Percentiles rank a stretch among this genome's conserved stretches.
These are phyloP conservation scores for Diloba caeruleocephala DNA, from an alignment of 2,888 invertebrate genomes.

Conservation along the genomic window DNA sequence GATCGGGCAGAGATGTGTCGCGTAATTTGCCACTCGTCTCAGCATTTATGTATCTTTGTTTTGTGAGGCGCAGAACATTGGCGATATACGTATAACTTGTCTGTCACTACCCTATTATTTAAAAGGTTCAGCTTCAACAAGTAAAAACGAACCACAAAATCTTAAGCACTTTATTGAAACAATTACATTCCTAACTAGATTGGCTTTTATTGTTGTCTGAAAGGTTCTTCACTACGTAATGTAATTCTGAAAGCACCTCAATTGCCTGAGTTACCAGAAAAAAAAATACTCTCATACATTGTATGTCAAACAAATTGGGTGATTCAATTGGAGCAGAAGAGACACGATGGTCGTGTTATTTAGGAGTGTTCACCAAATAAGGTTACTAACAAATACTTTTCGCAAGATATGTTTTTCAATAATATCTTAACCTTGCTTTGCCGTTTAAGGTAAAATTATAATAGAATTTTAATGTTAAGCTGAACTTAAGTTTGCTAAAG, in stretches of 20 bases:
- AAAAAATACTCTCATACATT: slow-evolving; percentile 17
- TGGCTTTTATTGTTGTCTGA: not conserved
- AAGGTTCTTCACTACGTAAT: slow-evolving; percentile 7
- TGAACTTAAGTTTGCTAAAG: slow-evolving; percentile 8
- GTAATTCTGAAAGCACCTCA: slow-evolving; percentile 15
- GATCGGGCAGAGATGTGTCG: too few species aligned
- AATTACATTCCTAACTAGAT: not conserved
- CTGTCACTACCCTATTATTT: too few species aligned
- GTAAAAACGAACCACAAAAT: too few species aligned
- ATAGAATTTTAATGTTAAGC: slow-evolving; percentile 7
- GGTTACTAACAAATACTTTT: not conserved
- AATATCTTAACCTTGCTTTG: not conserved
- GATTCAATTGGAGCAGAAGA: slow-evolving; percentile 19
- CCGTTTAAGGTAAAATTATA: not conserved
- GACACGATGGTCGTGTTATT: slow-evolving; percentile 6
- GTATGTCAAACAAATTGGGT: slow-evolving; percentile 20
- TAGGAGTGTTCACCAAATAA: not conserved
- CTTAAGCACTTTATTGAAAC: not conserved
- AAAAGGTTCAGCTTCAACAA: too few species aligned
- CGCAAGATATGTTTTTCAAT: not conserved
- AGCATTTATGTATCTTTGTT: too few species aligned
- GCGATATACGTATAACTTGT: too few species aligned
- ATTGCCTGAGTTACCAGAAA: slow-evolving; percentile 9
- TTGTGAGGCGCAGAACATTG: too few species aligned
- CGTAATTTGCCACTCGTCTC: too few species aligned